Evolutionary conservation across 2,113 vertebrate species (phyloP).

Genomic region (Eira barbara): DNA sequence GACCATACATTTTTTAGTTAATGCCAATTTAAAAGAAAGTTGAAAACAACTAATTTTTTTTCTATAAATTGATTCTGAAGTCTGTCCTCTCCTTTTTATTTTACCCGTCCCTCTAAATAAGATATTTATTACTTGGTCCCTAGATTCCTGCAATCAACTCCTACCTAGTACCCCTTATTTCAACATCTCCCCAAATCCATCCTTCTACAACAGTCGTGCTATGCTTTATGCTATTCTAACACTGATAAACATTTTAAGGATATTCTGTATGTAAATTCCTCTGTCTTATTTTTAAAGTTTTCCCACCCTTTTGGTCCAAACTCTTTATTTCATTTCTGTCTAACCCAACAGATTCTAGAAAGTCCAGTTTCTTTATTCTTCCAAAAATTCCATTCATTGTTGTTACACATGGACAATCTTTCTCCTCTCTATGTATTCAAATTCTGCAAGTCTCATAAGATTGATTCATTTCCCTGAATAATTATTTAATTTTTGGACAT

Average conservation of each 20-base stretch:
- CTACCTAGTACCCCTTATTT: background rate
- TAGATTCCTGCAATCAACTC: background rate
- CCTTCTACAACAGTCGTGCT: background rate
- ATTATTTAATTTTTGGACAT: background rate
- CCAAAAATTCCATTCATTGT: background rate
- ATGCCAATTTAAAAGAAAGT: background rate
- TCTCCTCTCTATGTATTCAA: background rate
- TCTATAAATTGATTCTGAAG: background rate
- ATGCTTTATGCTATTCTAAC: background rate
- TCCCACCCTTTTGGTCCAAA: background rate
- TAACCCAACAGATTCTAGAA: background rate
- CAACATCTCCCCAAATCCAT: background rate
- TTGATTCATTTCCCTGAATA: background rate
- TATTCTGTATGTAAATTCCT: background rate
- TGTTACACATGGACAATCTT: background rate
- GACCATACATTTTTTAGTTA: background rate
- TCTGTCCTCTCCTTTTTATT: background rate
- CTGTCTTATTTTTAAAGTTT: background rate
- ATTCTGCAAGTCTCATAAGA: background rate
- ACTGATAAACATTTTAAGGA: background rate
- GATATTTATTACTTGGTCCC: background rate
- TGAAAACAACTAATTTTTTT: background rate
- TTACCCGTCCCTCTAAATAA: background rate
- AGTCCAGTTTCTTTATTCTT: background rate
- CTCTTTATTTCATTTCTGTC: background rate